These are phyloP conservation scores for Ageneiosus marmoratus DNA, from an alignment of 2,113 vertebrate species.

Conservation along the genomic window DNA sequence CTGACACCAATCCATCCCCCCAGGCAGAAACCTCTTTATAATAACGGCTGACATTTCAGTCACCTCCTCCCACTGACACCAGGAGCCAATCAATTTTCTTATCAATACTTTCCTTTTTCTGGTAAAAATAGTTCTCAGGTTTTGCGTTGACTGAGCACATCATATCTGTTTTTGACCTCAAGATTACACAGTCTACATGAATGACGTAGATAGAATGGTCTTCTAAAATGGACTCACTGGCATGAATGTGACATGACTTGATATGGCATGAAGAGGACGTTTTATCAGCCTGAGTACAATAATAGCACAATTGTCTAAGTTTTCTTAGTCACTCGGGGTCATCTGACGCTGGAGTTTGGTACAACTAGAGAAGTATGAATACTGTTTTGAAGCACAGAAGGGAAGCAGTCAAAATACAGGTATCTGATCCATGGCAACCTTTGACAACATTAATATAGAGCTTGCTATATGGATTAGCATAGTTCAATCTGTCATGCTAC, in stretches of 20 bases:
- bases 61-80: conserved; percentile 52
- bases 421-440: neutral
- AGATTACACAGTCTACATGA: conserved; percentile 1
- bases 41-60: conserved; percentile 58
- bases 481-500: neutral
- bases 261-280: neutral
- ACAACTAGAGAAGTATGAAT: neutral
- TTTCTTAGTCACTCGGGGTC: neutral
- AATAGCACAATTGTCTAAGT: neutral
- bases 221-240: conserved; percentile 8
- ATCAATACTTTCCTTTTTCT: conserved; percentile 47
- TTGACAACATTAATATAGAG: neutral
- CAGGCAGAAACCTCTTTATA: conserved; percentile 20
- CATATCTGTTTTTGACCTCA: conserved; percentile 1
- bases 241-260: neutral
- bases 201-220: conserved; percentile 1
- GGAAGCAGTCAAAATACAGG: neutral
- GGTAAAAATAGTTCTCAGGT: neutral
- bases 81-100: conserved; percentile 50
- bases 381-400: neutral
- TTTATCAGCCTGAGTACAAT: neutral
- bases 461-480: neutral
- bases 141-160: neutral
- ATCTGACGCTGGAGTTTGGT: neutral
- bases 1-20: conserved; percentile 23